Evolutionary conservation across 1,140 invertebrate genomes (phyloP).

Genomic region (Diabrotica virgifera): DNA sequence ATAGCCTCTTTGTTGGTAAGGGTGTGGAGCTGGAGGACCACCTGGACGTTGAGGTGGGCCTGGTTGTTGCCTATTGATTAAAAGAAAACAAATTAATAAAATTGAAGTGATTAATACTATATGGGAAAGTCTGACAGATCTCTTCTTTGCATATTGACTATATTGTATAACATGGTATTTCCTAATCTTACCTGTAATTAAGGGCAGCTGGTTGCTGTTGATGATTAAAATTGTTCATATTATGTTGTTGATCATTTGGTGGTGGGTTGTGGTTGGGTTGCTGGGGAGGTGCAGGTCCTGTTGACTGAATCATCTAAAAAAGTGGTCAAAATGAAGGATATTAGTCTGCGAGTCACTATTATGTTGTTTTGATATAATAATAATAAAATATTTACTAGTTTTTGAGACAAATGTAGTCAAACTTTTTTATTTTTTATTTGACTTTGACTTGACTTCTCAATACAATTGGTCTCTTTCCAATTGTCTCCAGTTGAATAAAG

Average conservation of each 20-base stretch:
- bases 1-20: constrained; percentile 56
- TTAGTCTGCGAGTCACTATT: no score
- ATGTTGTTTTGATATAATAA: no score
- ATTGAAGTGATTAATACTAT: no score
- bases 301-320: constrained; percentile 34
- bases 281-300: constrained; percentile 27
- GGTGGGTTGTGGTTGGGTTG: constrained; percentile 47
- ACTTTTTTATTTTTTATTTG: no score
- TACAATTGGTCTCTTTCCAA: no score
- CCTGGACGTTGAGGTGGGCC: constrained; percentile 24
- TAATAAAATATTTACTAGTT: no score
- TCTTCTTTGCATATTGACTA: no score
- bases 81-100: not conserved
- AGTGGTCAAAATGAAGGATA: no score
- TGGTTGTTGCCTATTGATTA: constrained; percentile 47
- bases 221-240: constrained; percentile 54
- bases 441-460: no score
- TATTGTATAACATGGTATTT: not conserved
- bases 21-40: constrained; percentile 43
- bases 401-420: no score
- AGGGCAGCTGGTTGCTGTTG: constrained; percentile 52
- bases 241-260: constrained; percentile 52
- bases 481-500: no score
- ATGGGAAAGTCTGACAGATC: no score
- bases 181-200: constrained; percentile 10